A percentile compares a stretch with the other conserved stretches of the same genome.
Evolutionary conservation across 2,113 vertebrate genomes (phyloP).

Genomic region (Nothobranchius furzeri): DNA sequence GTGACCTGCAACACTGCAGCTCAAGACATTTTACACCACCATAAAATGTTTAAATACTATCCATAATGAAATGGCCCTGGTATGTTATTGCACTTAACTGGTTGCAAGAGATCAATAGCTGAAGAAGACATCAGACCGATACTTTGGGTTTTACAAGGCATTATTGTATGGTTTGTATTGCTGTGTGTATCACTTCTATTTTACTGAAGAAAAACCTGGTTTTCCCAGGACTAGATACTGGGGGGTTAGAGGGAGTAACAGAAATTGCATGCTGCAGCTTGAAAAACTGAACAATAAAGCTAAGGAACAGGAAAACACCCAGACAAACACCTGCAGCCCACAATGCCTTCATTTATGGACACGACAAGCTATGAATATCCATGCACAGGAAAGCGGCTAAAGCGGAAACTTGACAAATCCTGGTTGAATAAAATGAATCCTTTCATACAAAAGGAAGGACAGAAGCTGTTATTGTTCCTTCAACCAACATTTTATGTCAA

Average conservation of each 20-base stretch:
- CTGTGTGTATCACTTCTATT: not conserved
- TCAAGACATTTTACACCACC: too few species aligned
- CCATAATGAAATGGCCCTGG: too few species aligned
- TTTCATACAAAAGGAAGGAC: not conserved
- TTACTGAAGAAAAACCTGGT: not conserved
- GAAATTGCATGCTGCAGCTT: constrained; percentile 55
- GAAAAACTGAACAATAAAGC: constrained; percentile 56
- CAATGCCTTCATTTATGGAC: constrained; percentile 31
- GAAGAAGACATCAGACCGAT: not conserved
- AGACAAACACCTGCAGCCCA: constrained; percentile 19
- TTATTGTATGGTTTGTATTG: too few species aligned
- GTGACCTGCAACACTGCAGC: too few species aligned
- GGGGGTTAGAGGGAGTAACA: constrained; percentile 45
- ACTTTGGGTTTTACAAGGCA: not conserved
- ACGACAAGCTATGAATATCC: constrained; percentile 7
- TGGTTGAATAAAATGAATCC: not conserved
- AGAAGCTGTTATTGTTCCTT: not conserved
- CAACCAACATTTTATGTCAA: not conserved
- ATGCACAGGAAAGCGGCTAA: constrained; percentile 8
- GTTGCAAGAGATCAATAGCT: too few species aligned
- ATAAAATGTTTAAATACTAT: too few species aligned
- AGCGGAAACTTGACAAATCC: not conserved
- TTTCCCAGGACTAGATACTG: constrained; percentile 19
- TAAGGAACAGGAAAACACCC: constrained; percentile 11
- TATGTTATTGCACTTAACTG: too few species aligned